Evolutionary conservation across 2,888 invertebrate species (phyloP).

Genomic region (Noctua fimbriata): DNA sequence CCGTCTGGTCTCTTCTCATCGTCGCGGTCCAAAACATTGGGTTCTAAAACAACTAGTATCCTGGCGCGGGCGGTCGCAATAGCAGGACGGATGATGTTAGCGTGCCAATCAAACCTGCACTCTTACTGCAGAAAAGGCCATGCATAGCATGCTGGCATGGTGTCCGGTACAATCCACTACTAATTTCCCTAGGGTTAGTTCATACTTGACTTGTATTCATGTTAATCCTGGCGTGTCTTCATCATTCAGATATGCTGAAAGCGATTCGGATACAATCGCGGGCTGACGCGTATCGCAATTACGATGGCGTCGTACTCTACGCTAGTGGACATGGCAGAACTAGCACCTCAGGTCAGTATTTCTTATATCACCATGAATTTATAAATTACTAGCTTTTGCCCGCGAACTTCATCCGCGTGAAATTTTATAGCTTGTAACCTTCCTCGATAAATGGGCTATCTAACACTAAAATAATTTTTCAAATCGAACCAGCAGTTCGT

Average conservation of each 20-base stretch:
- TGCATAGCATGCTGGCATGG: neutral
- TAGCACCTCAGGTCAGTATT: neutral
- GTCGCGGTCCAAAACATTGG: too few species aligned
- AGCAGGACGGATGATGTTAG: neutral
- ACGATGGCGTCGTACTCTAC: neutral
- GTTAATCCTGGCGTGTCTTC: neutral
- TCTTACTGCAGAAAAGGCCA: neutral
- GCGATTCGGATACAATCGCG: conserved; percentile 19
- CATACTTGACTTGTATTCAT: neutral
- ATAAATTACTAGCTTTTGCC: neutral
- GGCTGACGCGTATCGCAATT: conserved; percentile 3
- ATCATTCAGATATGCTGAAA: conserved; percentile 1
- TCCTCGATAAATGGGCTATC: too few species aligned
- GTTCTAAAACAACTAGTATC: too few species aligned
- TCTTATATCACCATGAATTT: neutral
- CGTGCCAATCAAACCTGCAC: neutral
- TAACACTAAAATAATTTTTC: too few species aligned
- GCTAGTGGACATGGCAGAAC: conserved; percentile 17
- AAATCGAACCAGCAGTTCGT: too few species aligned
- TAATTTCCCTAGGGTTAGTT: neutral
- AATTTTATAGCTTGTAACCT: too few species aligned
- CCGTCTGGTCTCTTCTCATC: too few species aligned
- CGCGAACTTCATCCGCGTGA: neutral
- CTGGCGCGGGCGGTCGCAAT: too few species aligned
- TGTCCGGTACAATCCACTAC: neutral